phyloP scores from a whole-genome alignment of 2,113 vertebrate species.

The Aix galericulata region DNA sequence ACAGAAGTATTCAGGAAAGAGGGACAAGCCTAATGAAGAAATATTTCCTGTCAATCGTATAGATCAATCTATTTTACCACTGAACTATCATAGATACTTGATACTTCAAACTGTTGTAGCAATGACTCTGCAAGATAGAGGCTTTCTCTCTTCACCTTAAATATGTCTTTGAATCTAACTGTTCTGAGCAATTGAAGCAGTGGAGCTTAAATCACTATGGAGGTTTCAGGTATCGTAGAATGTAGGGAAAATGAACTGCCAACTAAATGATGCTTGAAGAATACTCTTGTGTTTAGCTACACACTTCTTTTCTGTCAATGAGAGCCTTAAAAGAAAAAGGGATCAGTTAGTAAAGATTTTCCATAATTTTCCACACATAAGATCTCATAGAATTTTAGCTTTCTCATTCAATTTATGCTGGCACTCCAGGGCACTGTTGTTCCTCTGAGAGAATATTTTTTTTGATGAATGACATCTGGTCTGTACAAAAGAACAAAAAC shows the following conservation, averaged over 20 bases:
- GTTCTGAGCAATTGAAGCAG: neutral
- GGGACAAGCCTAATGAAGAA: neutral
- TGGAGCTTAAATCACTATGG: neutral
- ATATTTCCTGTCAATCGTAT: neutral
- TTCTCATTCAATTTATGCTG: conserved; percentile 14
- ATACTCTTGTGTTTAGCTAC: conserved; percentile 7
- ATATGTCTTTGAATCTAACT: neutral
- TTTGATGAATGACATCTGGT: conserved; percentile 18
- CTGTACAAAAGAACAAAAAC: neutral
- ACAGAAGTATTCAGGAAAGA: neutral
- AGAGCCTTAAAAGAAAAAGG: conserved; percentile 1
- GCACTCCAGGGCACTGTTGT: neutral
- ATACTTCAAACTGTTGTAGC: neutral
- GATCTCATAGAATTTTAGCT: neutral
- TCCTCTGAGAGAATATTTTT: neutral
- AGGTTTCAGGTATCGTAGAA: neutral
- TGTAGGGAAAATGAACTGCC: neutral
- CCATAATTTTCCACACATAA: neutral
- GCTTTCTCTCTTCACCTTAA: neutral
- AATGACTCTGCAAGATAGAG: neutral
- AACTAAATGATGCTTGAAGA: conserved; percentile 32
- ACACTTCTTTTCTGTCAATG: neutral
- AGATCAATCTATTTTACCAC: neutral
- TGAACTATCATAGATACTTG: neutral
- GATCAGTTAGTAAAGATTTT: conserved; percentile 37